Base-by-base conservation (phyloP, 2,888 invertebrate genomes). In the Xestia sexstrigata region DNA sequence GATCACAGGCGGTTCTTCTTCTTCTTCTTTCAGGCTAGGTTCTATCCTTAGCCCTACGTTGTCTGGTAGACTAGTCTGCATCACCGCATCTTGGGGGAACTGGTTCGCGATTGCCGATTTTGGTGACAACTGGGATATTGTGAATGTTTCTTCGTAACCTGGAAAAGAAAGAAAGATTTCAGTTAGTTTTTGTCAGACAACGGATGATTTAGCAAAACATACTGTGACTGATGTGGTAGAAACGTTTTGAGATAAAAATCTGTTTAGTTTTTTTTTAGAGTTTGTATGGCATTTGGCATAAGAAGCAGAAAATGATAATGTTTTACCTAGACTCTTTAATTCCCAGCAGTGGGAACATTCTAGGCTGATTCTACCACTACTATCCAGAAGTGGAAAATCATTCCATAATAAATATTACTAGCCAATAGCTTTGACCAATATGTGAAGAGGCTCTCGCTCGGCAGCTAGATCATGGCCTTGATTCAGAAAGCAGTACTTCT, bases 111-210 rank as follows among this genome's bases (percentile, higher is more conserved):
- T 91, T 7, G 94, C 96, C 0, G 98, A 98, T 91, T 97, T 98
- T 85, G 98, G 98, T 85, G 98, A 98, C 79, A 98, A 96, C 92
- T 98, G 98, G 4, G 98, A 98, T 94, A 98, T 97, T 65, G 97
- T 96, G 92, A 97, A 97, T 26, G 93, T 90, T 87, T 97, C 97
- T 87, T 97, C 97, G 83, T 97, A 94, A 83, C 96, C 97, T 97
- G 96, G 52, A 97, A 97, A 78, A 68, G 82, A 79, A 81, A 71
- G 11, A 35, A 86, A 89, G 74, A 1, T 1, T 39, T 23, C 0
- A 2, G 39, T 82, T 5, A 71, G 67, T 71, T 65, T 73, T 65
- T 26, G 39, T 47, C 9, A 13, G 9, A 23, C 11, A 66, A 23
- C 15, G 6, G 17, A 55, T 30, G 20, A 49, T 23, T 5, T 17